These are phyloP conservation scores for Allolobophora icterica DNA, from an alignment of 2,888 invertebrate genomes.

Conservation along the genomic window DNA sequence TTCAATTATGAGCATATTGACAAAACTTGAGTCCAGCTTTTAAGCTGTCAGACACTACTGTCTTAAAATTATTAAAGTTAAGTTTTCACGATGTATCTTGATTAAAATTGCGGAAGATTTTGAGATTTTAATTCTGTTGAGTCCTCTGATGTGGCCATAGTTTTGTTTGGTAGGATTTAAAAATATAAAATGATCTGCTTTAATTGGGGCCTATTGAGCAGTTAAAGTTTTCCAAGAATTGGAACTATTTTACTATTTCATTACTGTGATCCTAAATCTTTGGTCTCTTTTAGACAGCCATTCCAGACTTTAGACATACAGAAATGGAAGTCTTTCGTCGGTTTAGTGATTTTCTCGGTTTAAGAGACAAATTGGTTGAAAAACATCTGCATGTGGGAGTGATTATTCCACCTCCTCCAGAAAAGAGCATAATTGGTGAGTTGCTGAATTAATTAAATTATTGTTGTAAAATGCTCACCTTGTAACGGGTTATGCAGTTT, in stretches of 20 bases:
- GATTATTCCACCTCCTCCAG: constrained; percentile 96
- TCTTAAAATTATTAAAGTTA: neutral
- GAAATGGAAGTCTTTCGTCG: constrained; percentile 69
- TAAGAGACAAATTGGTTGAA: constrained; percentile 90
- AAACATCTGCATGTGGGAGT: constrained; percentile 88
- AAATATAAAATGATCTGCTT: too few relatives aligned
- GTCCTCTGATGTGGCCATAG: neutral
- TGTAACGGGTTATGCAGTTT: neutral
- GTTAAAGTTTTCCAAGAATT: neutral
- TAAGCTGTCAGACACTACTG: neutral
- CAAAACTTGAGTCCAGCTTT: neutral
- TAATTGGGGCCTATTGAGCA: neutral
- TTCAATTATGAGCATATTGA: neutral
- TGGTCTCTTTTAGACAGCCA: constrained; percentile 53
- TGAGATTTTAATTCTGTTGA: neutral
- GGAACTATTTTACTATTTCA: neutral
- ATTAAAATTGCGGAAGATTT: neutral
- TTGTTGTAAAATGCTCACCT: neutral
- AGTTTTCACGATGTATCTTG: neutral
- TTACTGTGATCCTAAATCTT: neutral
- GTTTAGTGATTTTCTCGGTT: constrained; percentile 96
- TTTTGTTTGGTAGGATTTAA: neutral
- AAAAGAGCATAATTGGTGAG: constrained; percentile 91
- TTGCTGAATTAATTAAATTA: constrained; percentile 26
- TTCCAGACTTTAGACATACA: constrained; percentile 59